Percentiles rank a stretch among this genome's conserved stretches.
Evolutionary conservation across 2,888 invertebrate species (phyloP).

Genomic region (Habrosyne pyritoides): DNA sequence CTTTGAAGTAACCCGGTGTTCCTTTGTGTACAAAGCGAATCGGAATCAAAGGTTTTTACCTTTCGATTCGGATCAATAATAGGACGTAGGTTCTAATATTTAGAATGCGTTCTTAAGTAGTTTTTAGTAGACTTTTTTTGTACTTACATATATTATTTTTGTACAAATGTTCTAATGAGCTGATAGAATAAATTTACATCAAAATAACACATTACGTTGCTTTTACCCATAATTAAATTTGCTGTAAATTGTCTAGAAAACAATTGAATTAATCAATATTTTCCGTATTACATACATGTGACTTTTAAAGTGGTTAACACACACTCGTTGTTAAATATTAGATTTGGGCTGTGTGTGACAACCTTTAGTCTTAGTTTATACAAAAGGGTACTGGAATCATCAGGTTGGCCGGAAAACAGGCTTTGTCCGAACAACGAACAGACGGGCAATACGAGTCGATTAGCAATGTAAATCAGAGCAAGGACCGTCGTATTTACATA

Average conservation of each 20-base stretch:
- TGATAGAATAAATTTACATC: neutral
- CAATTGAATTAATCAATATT: too few species aligned
- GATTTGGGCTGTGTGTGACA: too few species aligned
- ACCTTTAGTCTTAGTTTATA: constrained; percentile 17
- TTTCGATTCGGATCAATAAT: neutral
- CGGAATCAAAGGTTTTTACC: neutral
- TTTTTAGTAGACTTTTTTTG: neutral
- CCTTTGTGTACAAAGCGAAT: constrained; percentile 1
- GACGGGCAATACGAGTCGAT: constrained; percentile 24
- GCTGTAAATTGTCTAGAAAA: too few species aligned
- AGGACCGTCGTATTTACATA: constrained; percentile 33
- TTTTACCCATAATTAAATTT: too few species aligned
- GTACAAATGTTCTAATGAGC: neutral
- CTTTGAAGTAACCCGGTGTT: neutral
- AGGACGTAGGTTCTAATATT: neutral
- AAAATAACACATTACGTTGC: too few species aligned
- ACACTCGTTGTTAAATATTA: too few species aligned
- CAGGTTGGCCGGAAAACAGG: constrained; percentile 27
- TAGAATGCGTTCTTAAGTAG: neutral
- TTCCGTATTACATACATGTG: too few species aligned
- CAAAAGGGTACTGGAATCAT: constrained; percentile 29
- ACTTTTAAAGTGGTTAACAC: too few species aligned
- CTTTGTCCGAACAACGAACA: constrained; percentile 20
- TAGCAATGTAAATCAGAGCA: constrained; percentile 39
- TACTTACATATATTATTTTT: neutral